phyloP scores from a whole-genome alignment of 2,113 vertebrate species.

The Sorex fumeus region DNA sequence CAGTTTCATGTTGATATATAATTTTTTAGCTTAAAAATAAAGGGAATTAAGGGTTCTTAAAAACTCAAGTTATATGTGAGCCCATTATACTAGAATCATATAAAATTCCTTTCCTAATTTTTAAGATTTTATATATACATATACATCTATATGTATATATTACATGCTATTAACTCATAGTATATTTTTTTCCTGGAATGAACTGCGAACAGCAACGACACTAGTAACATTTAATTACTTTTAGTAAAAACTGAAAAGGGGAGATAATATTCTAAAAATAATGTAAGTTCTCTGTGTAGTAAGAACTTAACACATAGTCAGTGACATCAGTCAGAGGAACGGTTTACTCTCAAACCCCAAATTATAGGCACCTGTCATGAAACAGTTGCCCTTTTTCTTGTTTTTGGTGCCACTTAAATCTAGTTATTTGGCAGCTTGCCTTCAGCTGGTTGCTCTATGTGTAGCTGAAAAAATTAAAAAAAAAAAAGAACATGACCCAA shows the following conservation, averaged over 20 bases:
- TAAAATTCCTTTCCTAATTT: slow-evolving; percentile 70
- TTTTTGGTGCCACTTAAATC: slow-evolving; percentile 85
- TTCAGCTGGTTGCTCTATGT: slow-evolving; percentile 90
- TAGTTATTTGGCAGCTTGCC: slow-evolving; percentile 87
- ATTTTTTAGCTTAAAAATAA: slow-evolving; percentile 66
- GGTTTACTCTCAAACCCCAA: slow-evolving; percentile 87
- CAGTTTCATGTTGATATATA: slow-evolving; percentile 63
- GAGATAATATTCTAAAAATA: slow-evolving; percentile 83
- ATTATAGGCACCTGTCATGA: slow-evolving; percentile 84
- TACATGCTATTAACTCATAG: slow-evolving; percentile 68
- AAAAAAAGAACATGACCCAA: slow-evolving; percentile 89
- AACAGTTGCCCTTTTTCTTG: slow-evolving; percentile 78
- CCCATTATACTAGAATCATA: slow-evolving; percentile 71
- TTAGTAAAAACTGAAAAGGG: slow-evolving; percentile 74
- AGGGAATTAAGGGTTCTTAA: slow-evolving; percentile 59
- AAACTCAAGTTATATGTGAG: slow-evolving; percentile 60
- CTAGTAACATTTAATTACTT: slow-evolving; percentile 69
- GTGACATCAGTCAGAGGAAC: slow-evolving; percentile 87
- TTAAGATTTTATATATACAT: slow-evolving; percentile 44
- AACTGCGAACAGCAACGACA: slow-evolving; percentile 73
- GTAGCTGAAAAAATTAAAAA: slow-evolving; percentile 89
- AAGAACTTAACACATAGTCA: slow-evolving; percentile 79
- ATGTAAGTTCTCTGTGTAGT: slow-evolving; percentile 82
- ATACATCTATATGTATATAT: slow-evolving; percentile 21
- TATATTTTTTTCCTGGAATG: slow-evolving; percentile 72